Evolutionary conservation across 2,797 vertebrate genomes (phyloP).

Genomic region (Gymnoscopelus microlampas): DNA sequence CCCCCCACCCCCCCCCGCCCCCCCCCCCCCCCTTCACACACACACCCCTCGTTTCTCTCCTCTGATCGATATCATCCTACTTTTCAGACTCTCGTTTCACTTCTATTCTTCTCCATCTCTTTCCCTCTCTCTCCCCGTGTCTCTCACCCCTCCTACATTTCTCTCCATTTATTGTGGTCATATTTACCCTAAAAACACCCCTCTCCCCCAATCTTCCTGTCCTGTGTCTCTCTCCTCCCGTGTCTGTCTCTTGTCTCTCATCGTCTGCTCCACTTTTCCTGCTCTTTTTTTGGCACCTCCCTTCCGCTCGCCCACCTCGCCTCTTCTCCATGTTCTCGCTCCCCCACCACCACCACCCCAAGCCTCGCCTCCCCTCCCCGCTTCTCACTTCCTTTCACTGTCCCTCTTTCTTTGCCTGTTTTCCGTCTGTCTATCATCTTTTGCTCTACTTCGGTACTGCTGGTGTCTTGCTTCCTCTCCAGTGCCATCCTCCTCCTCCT

Average conservation of each 20-base stretch:
- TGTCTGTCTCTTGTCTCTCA: neutral
- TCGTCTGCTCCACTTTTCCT: neutral
- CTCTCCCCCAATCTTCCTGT: neutral
- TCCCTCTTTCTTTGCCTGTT: neutral
- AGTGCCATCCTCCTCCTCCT: conserved; percentile 23
- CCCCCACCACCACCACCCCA: neutral
- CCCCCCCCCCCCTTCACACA: too few species aligned
- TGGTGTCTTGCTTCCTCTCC: conserved; percentile 18
- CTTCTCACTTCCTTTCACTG: neutral
- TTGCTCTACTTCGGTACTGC: too few species aligned
- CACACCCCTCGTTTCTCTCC: too few species aligned
- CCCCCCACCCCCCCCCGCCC: too few species aligned
- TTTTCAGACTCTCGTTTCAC: too few species aligned
- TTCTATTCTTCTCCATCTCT: conserved; percentile 21
- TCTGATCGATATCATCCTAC: too few species aligned
- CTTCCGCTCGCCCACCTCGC: neutral
- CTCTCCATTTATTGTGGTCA: conserved; percentile 27
- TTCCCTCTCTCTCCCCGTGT: conserved; percentile 21
- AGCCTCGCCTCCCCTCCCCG: neutral
- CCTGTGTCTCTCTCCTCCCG: conserved; percentile 16
- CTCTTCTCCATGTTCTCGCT: neutral
- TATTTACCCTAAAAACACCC: too few species aligned
- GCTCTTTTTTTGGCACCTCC: too few species aligned
- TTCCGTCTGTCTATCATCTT: neutral
- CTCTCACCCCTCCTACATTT: conserved; percentile 51